Percentiles rank a stretch among this genome's conserved stretches.
Evolutionary conservation across 2,797 vertebrate species (phyloP).

Genomic region (Ambastaia sidthimunki): DNA sequence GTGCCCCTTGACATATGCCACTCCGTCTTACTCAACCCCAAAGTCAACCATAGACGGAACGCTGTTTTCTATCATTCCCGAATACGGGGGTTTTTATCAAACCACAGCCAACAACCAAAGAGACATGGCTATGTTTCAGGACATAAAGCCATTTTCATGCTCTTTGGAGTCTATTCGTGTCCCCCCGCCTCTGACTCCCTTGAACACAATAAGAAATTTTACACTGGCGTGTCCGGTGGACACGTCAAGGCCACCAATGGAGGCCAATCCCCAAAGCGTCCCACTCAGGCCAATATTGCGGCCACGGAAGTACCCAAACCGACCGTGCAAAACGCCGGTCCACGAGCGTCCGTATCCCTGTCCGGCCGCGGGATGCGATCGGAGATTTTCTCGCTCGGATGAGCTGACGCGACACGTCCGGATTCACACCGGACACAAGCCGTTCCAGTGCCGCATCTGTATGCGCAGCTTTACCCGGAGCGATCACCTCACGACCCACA

Average conservation of each 20-base stretch:
- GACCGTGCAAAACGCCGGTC: conserved; percentile 90
- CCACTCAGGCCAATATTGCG: conserved; percentile 87
- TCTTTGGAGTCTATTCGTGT: conserved; percentile 85
- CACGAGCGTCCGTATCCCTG: conserved; percentile 91
- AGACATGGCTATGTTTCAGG: conserved; percentile 81
- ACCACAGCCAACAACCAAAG: conserved; percentile 79
- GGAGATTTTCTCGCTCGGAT: conserved; percentile 90
- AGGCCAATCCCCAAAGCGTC: conserved; percentile 81
- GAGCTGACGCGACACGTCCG: conserved; percentile 90
- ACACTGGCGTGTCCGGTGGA: conserved; percentile 82
- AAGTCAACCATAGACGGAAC: conserved; percentile 81
- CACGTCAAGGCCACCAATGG: conserved; percentile 72
- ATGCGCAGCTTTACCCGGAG: conserved; percentile 92
- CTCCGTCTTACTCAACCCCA: conserved; percentile 82
- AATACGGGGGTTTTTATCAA: conserved; percentile 88
- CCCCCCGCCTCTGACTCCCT: conserved; percentile 90
- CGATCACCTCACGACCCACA: conserved; percentile 91
- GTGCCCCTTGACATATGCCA: conserved; percentile 82
- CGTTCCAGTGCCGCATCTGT: conserved; percentile 92
- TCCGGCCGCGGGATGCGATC: conserved; percentile 90
- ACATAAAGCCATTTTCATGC: conserved; percentile 88
- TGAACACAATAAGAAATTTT: conserved; percentile 94
- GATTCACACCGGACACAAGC: conserved; percentile 92
- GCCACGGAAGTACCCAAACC: conserved; percentile 90
- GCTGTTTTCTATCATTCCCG: conserved; percentile 87